Evolutionary conservation across 2,888 invertebrate species (phyloP).

Genomic region (Macaria liturata): DNA sequence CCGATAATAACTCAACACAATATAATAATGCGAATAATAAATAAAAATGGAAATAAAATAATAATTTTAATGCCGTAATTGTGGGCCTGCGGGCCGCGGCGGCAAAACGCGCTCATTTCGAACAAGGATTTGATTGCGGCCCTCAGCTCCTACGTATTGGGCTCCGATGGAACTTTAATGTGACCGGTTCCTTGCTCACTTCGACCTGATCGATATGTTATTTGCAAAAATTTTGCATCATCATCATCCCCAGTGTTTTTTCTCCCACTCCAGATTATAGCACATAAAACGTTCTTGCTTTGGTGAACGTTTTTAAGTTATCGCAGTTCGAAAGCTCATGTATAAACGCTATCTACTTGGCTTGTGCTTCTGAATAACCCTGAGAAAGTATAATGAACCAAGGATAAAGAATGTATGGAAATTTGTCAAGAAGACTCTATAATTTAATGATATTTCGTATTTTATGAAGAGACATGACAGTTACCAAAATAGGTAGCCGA

Average conservation of each 20-base stretch:
- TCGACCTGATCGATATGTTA: constrained; percentile 35
- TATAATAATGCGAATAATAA: constrained; percentile 84
- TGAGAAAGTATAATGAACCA: too few species aligned
- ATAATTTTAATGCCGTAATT: constrained; percentile 83
- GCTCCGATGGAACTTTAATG: constrained; percentile 62
- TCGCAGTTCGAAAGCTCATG: too few species aligned
- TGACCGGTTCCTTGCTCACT: constrained; percentile 54
- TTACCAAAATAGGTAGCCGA: constrained; percentile 30
- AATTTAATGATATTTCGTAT: neutral
- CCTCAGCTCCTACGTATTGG: constrained; percentile 61
- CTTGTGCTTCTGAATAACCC: too few species aligned
- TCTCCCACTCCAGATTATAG: too few species aligned
- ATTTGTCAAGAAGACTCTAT: neutral
- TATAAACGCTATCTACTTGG: too few species aligned
- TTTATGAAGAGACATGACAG: constrained; percentile 19
- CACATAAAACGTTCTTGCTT: too few species aligned
- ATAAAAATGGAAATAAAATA: constrained; percentile 83
- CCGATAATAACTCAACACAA: constrained; percentile 83
- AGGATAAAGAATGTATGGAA: neutral
- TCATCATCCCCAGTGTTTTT: too few species aligned
- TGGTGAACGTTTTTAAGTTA: too few species aligned
- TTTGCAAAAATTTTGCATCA: neutral
- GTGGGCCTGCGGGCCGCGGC: constrained; percentile 70
- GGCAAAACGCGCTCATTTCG: constrained; percentile 64
- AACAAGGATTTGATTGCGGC: constrained; percentile 66